Evolutionary conservation across 2,113 vertebrate genomes (phyloP).

Genomic region (Brevimyrus niger): DNA sequence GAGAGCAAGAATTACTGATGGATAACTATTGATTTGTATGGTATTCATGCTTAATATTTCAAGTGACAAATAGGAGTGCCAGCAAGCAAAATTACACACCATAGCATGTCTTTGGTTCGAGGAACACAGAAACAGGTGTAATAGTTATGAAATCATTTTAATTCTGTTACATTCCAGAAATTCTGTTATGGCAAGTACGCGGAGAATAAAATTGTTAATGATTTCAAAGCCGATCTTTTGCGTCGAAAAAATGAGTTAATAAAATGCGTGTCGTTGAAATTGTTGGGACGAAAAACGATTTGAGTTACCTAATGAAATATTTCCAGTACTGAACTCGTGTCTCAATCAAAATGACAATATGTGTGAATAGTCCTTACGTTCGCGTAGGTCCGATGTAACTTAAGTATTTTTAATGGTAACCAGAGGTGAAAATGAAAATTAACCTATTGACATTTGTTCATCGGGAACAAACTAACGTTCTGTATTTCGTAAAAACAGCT

Average conservation of each 20-base stretch:
- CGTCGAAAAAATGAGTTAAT: neutral
- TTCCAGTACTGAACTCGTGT: neutral
- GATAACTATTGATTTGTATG: neutral
- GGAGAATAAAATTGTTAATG: neutral
- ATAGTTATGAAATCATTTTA: neutral
- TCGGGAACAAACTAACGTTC: neutral
- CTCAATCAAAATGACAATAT: neutral
- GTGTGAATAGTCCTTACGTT: neutral
- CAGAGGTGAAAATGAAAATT: constrained; percentile 17
- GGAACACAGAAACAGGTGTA: neutral
- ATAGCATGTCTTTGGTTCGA: neutral
- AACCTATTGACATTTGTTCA: neutral
- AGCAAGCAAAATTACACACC: neutral
- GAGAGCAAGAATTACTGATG: neutral
- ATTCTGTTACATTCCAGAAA: neutral
- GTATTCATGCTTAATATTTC: neutral
- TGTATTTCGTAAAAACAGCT: neutral
- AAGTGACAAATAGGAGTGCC: neutral
- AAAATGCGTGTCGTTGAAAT: neutral
- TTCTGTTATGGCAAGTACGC: neutral
- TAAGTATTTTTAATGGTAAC: neutral
- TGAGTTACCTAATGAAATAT: neutral
- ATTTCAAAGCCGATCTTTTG: neutral
- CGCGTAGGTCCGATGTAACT: neutral
- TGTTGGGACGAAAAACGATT: neutral